A percentile compares a stretch with the other conserved stretches of the same genome.
phyloP scores from a whole-genome alignment of 1,140 invertebrate species.

The Plutomurus gul region DNA sequence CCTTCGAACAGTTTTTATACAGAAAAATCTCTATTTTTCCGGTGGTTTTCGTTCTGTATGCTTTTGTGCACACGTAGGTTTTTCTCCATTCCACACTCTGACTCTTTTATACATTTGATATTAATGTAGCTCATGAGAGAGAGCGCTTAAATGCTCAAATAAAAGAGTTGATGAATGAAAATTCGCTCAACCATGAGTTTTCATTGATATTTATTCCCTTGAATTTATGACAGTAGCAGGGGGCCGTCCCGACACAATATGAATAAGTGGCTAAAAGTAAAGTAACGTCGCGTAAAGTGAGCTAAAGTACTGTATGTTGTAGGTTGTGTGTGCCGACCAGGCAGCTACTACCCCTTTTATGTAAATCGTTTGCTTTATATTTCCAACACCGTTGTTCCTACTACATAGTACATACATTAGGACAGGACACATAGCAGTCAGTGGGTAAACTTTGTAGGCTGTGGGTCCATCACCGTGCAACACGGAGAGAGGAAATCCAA shows the following conservation, averaged over 20 bases:
- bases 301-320: neutral
- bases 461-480: neutral
- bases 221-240: conserved; percentile 23
- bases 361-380: conserved; percentile 11
- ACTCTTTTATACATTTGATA: neutral
- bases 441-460: neutral
- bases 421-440: neutral
- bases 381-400: too few species aligned
- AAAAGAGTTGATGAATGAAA: conserved; percentile 27
- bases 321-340: too few species aligned
- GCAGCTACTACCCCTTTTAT: neutral
- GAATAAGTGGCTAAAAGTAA: conserved; percentile 23
- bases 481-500: neutral
- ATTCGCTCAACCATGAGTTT: conserved; percentile 12
- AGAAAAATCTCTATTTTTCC: conserved; percentile 15
- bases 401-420: neutral
- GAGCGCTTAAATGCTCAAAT: neutral
- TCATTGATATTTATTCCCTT: conserved; percentile 26
- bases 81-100: too few species aligned
- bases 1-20: neutral
- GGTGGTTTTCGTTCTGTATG: neutral
- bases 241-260: conserved; percentile 9
- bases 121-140: neutral
- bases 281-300: neutral
- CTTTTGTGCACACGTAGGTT: neutral